These are phyloP conservation scores for Elephantulus edwardii DNA, from an alignment of 2,113 vertebrate species.

Conservation along the genomic window DNA sequence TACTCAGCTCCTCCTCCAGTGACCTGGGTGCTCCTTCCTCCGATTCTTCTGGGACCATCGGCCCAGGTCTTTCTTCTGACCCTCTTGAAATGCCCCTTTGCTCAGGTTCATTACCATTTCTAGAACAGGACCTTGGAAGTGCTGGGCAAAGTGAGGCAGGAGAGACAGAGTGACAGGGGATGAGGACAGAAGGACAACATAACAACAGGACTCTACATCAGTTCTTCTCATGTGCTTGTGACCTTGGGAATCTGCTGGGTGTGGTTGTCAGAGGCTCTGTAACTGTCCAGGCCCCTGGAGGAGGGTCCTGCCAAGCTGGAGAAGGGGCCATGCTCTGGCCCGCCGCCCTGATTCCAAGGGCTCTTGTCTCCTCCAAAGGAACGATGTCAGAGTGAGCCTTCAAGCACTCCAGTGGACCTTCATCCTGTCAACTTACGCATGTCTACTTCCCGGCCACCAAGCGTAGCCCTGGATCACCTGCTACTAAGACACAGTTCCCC, in stretches of 20 bases:
- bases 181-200: background rate
- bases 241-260: no score
- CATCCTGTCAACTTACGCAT: rapidly evolving
- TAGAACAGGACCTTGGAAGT: rapidly evolving
- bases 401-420: background rate
- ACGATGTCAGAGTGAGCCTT: rapidly evolving
- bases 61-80: no score
- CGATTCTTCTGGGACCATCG: no score
- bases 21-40: no score
- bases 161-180: background rate
- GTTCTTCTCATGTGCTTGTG: no score
- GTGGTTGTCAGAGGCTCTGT: no score
- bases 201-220: no score
- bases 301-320: background rate
- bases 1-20: background rate
- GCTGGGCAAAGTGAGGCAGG: no score
- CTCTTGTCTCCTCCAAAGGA: background rate
- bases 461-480: background rate
- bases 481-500: no score
- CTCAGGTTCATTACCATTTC: background rate
- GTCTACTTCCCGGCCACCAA: background rate
- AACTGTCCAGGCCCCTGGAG: background rate
- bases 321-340: background rate
- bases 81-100: rapidly evolving
- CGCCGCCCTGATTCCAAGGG: background rate